Base-by-base conservation (phyloP, 1,140 invertebrate genomes). In the Liolophura sinensis region DNA sequence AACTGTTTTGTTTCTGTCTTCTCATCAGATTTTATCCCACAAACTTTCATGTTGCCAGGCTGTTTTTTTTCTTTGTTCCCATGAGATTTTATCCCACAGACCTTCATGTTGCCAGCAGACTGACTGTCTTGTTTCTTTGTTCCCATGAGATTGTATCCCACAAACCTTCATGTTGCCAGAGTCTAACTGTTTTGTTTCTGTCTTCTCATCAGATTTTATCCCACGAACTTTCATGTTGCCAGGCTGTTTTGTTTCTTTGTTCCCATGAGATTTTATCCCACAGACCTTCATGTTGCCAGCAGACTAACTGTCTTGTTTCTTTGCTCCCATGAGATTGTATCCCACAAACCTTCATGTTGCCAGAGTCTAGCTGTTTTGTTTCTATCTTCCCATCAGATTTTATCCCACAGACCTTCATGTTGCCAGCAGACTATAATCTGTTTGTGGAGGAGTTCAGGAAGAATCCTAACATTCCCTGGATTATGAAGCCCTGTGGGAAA, bases 371-470 rank as follows among this genome's bases (percentile, higher is more conserved):
- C 46, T 50, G 15, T 62, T 62, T 57, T 12, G 46, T 16, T 62
- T 7, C 52, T 5, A 46, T 70, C 57, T 70, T 52, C 49, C 64
- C 73, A 75, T 47, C 69, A 79, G 94, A 97, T 85, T 96, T 97
- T 78, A 92, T 97, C 66, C 95, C 95, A 1, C 89, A 93, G 0
- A 97, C 95, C 0, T 98, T 95, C 82, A 93, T 96, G 62, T 84
- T 98, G 63, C 95, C 96, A 1, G 92, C 93, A 62, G 91, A 97
- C 83, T 97, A 97, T 78, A 96, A 96, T 79, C 91, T 96, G 89
- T 97, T 97, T 85, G 93, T 96, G 0, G 94, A 97, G 80, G 95
- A 97, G 79, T 97, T 97, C 81, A 81, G 87, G 46, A 95, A 94
- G 81, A 92, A 92, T 64, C 94, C 94, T 0, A 90, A 93, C 71